Evolutionary conservation across 2,888 invertebrate genomes (phyloP), one percentile per base, ranked within the genome.

Genomic region (Dendrolimus houi): DNA sequence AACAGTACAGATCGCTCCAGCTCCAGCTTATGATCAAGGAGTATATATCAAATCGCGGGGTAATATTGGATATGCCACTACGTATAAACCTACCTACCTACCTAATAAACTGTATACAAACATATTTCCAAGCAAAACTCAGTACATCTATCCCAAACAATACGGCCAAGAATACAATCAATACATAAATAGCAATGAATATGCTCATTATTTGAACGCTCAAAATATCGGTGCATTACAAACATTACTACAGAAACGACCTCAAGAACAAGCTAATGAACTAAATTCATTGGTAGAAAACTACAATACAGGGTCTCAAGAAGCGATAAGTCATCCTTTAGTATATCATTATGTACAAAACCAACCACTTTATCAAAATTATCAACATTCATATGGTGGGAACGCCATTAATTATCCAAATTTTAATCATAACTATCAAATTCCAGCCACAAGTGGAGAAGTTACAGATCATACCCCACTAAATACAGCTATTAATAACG

Each of bases 211-310:
- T 52, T 75, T 83, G 59, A 79, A 87, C 1, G 70, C 78, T 3
- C 79, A 85, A 60, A 85, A 89, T 54, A 80, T 92, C 9, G 75
- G 84, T 53, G 78, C 86, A 9, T 69, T 92, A 1, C 90, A 84
- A 63, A 82, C 87, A 10, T 65, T 92, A 54, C 65, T 92, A 13
- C 85, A 85, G 1, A 91, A 92, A 69, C 76, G 79, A 10, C 91
- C 92, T 0, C 81, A 80, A 52, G 83, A 86, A 52, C 92, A 93
- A 64, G 67, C 92, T 9, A 74, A 87, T 56, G 88, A 91, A 58
- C 74, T 93, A 12, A 88, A 91, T 59, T 83, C 87, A 54, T 67
- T 93, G n/a, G 66, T 92, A 12, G 60, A 12, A 47, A 47, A 12
- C 47, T 12, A 47, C 2, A 47, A 2, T 9, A 12, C 12, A 10